Base-by-base conservation (phyloP, 2,888 invertebrate genomes). In the Notodonta ziczac region DNA sequence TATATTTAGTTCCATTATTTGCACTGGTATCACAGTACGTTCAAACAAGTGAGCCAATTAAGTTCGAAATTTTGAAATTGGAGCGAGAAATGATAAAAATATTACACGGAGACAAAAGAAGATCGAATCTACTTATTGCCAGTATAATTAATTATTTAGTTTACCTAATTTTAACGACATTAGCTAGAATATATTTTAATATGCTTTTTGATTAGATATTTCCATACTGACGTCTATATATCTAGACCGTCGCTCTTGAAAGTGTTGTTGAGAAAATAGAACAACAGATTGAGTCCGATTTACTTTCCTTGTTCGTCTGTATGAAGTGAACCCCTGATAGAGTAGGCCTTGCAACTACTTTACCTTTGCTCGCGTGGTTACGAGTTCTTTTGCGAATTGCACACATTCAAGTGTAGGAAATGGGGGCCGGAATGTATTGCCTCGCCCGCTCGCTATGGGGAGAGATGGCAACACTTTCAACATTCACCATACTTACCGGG, bases 211-310 rank as follows among this genome's bases (percentile, higher is more conserved):
- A 10, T 10, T 10, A 9, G 42, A 4, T 9, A 42, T 10, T 46
- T 9, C 9, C 4, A 46, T n/a, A 5, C 4, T 46, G 24, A 24
- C 24, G 24, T 4, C 1, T n/a, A 4, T 46, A 46, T 13, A 6
- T n/a, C 10, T 46, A 5, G 46, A 46, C n/a, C 10, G 46, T 46
- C 13, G 5, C 46, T n/a, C n/a, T 6, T 10, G 5, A n/a, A 4
- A n/a, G 10, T 5, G 46, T n/a, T 32, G 59, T 12, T 35, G 39
- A 14, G 42, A 44, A 39, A 55, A 52, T 52, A n/a, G 61, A 56
- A 58, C 72, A 74, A 75, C 80, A 83, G 81, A 84, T 85, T 86
- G 84, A 77, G 73, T 74, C 76, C 80, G 77, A 83, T 84, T 85
- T 81, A 82, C 76, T 75, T 60, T 61, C 67, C 68, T 67, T 78